Conservation (phyloP, 2,797 vertebrate genomes). For the Denticeps clupeoides region DNA sequence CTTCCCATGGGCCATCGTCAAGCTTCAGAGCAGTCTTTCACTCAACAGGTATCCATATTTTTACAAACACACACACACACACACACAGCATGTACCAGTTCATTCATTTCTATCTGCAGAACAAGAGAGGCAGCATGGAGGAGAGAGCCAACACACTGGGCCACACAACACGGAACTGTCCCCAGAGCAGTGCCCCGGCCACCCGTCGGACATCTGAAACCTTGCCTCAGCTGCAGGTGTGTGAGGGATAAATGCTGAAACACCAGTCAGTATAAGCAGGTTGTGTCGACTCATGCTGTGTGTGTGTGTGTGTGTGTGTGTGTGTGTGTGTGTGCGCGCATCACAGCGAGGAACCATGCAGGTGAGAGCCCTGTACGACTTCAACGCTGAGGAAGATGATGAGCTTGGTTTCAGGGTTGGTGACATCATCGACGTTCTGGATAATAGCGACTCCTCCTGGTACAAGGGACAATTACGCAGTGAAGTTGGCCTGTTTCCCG, state of each 20-base stretch:
- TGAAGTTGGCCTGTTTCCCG: conserved; percentile 76
- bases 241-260: too few species aligned
- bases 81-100: background rate
- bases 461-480: conserved; percentile 77
- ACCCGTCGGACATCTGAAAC: conserved; percentile 38
- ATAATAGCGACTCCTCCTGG: conserved; percentile 74
- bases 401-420: conserved; percentile 74
- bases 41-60: conserved; percentile 28
- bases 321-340: background rate
- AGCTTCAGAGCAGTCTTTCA: conserved; percentile 41
- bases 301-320: conserved; percentile 6
- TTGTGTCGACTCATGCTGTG: background rate
- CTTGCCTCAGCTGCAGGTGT: conserved; percentile 28
- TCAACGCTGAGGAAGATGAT: conserved; percentile 71
- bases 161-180: conserved; percentile 40
- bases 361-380: conserved; percentile 80
- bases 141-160: conserved; percentile 45
- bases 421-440: conserved; percentile 81
- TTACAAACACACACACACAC: background rate
- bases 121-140: conserved; percentile 39
- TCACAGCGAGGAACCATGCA: conserved; percentile 36
- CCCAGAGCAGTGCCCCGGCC: conserved; percentile 7
- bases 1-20: conserved; percentile 23
- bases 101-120: conserved; percentile 20
- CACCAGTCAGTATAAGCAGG: too few species aligned